Evolutionary conservation across 2,888 invertebrate species (phyloP).

Genomic region (Drosophila mimica): DNA sequence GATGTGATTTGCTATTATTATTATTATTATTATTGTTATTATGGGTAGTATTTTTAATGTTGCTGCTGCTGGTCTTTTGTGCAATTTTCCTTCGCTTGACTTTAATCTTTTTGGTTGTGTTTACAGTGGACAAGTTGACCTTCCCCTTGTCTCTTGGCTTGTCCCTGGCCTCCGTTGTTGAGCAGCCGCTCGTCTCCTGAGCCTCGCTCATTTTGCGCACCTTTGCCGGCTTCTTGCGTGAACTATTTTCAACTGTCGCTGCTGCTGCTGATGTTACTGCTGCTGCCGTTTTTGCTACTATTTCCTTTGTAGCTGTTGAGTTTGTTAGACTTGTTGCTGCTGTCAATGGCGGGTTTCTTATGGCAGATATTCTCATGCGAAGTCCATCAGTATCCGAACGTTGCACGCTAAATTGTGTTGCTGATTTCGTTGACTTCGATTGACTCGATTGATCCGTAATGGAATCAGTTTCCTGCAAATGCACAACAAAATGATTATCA

Average conservation of each 20-base stretch:
- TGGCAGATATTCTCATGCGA: slow-evolving; percentile 85
- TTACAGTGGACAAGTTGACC: slow-evolving; percentile 26
- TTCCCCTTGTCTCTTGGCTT: slow-evolving; percentile 38
- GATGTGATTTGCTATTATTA: slow-evolving; percentile 46
- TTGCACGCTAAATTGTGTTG: slow-evolving; percentile 83
- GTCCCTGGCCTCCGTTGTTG: slow-evolving; percentile 69
- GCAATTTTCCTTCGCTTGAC: slow-evolving; percentile 82
- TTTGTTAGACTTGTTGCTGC: slow-evolving; percentile 27
- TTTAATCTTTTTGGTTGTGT: slow-evolving; percentile 79
- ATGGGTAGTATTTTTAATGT: slow-evolving; percentile 25
- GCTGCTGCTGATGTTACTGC: slow-evolving; percentile 6
- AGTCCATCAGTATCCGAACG: slow-evolving; percentile 84
- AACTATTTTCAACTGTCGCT: slow-evolving; percentile 16
- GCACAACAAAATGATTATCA: neutral
- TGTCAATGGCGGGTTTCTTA: slow-evolving; percentile 59
- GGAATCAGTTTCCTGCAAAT: slow-evolving; percentile 79
- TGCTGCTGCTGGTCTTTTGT: slow-evolving; percentile 35
- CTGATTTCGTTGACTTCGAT: slow-evolving; percentile 73
- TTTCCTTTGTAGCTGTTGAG: slow-evolving; percentile 15
- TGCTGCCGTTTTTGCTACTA: neutral
- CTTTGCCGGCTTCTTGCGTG: slow-evolving; percentile 44
- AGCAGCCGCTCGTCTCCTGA: slow-evolving; percentile 75
- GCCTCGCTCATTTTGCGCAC: slow-evolving; percentile 68
- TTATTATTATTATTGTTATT: slow-evolving; percentile 33
- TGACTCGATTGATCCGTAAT: slow-evolving; percentile 82